These are phyloP conservation scores for Anthonomus grandis DNA, from an alignment of 1,140 invertebrate genomes.

Conservation along the genomic window DNA sequence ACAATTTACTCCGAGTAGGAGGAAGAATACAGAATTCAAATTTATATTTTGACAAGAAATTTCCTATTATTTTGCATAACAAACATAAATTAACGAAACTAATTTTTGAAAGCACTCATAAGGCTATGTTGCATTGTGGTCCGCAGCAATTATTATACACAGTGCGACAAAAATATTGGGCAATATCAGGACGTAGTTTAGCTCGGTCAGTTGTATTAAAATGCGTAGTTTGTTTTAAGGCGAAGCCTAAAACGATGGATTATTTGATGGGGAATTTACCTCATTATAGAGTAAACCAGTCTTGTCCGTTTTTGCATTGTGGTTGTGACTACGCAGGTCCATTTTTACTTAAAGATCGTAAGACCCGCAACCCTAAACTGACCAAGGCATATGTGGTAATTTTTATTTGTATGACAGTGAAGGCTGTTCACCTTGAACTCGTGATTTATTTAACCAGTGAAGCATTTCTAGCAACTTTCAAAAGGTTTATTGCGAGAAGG, in stretches of 20 bases:
- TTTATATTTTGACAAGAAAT: slow-evolving; percentile 25
- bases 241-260: slow-evolving; percentile 7
- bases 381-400: slow-evolving; percentile 34
- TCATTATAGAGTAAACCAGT: no score
- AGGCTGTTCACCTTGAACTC: slow-evolving; percentile 43
- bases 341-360: slow-evolving; percentile 37
- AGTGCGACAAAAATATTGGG: slow-evolving; percentile 35
- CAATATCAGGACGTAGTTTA: slow-evolving; percentile 15
- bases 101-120: slow-evolving; percentile 31
- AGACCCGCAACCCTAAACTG: slow-evolving; percentile 30
- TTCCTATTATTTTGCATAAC: slow-evolving; percentile 36
- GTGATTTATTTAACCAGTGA: slow-evolving; percentile 35
- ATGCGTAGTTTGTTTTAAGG: slow-evolving; percentile 32
- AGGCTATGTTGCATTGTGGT: slow-evolving; percentile 31
- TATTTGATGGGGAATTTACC: slow-evolving; percentile 31
- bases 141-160: slow-evolving; percentile 22
- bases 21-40: slow-evolving; percentile 33
- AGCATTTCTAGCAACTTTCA: slow-evolving; percentile 34
- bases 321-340: slow-evolving; percentile 45
- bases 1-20: slow-evolving; percentile 32
- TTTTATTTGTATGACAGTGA: slow-evolving; percentile 27
- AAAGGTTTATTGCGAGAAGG: slow-evolving; percentile 37
- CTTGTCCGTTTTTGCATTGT: no score
- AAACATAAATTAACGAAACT: slow-evolving; percentile 26
- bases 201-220: slow-evolving; percentile 5